phyloP scores from a whole-genome alignment of 2,797 vertebrate species.

The Cynopterus sphinx region DNA sequence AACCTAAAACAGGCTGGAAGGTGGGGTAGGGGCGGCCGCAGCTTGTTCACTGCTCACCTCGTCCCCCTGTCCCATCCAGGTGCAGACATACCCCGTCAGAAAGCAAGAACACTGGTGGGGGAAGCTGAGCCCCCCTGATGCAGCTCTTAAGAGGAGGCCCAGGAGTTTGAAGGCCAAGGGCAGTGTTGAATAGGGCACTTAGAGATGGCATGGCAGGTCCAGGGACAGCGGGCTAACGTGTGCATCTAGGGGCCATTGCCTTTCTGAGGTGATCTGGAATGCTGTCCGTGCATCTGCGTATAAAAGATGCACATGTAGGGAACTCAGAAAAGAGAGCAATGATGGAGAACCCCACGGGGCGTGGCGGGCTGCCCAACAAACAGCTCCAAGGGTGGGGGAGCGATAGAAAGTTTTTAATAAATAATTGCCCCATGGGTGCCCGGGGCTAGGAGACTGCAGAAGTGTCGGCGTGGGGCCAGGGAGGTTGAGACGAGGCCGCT shows the following conservation, averaged over 20 bases:
- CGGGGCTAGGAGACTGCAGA: not conserved
- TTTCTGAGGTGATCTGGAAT: not conserved
- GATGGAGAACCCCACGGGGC: not conserved
- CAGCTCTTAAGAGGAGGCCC: not conserved
- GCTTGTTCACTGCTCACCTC: not conserved
- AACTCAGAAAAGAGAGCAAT: not conserved
- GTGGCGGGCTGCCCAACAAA: not conserved
- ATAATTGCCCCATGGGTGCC: not conserved
- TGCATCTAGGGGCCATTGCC: not conserved
- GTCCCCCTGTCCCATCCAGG: not conserved
- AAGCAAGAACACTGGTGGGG: not conserved
- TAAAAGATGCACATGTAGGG: not conserved
- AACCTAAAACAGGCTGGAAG: too few relatives aligned
- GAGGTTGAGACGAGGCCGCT: not conserved
- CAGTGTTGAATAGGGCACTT: not conserved
- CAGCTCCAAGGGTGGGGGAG: too few relatives aligned
- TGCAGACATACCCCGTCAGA: too few relatives aligned
- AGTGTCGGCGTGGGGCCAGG: not conserved
- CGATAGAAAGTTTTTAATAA: slow-evolving; percentile 1
- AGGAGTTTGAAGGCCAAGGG: not conserved
- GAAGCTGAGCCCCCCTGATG: not conserved
- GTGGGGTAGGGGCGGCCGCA: accelerated
- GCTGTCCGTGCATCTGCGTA: not conserved
- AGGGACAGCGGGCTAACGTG: not conserved
- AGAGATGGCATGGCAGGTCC: not conserved